These are phyloP conservation scores for Argyresthia goedartella DNA, from an alignment of 2,888 invertebrate species.

Conservation along the genomic window DNA sequence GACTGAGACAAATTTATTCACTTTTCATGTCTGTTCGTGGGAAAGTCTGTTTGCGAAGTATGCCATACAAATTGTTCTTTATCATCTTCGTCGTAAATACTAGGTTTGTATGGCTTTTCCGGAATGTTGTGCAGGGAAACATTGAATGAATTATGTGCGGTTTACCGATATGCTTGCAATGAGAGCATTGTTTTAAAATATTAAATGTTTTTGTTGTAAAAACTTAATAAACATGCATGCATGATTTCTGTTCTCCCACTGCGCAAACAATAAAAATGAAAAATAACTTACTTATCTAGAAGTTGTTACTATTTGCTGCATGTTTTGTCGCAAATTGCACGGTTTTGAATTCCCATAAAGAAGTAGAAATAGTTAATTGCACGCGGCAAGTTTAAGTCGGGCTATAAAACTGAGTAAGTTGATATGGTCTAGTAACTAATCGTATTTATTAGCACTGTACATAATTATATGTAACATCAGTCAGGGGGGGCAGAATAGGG, in stretches of 20 bases:
- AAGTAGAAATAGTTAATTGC: too few relatives aligned
- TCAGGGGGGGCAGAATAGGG: too few relatives aligned
- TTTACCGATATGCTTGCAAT: neutral
- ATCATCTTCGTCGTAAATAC: neutral
- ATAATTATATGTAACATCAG: too few relatives aligned
- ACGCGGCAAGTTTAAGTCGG: too few relatives aligned
- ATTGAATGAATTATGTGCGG: constrained; percentile 1
- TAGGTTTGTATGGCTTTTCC: neutral
- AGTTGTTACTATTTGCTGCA: neutral
- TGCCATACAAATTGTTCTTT: neutral
- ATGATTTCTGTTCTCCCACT: too few relatives aligned
- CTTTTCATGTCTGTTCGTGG: constrained; percentile 1
- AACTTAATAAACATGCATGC: too few relatives aligned
- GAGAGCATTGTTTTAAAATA: neutral
- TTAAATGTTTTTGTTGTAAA: neutral
- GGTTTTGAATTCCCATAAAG: neutral
- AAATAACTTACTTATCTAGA: too few relatives aligned
- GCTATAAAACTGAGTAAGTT: too few relatives aligned
- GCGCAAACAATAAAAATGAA: too few relatives aligned
- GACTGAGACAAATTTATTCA: neutral
- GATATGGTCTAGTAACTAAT: too few relatives aligned
- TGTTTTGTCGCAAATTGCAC: neutral
- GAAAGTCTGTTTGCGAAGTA: neutral
- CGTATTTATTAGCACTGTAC: too few relatives aligned
- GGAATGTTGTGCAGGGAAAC: neutral